Base-by-base conservation (phyloP, 2,888 invertebrate genomes). In the Ischnura elegans region DNA sequence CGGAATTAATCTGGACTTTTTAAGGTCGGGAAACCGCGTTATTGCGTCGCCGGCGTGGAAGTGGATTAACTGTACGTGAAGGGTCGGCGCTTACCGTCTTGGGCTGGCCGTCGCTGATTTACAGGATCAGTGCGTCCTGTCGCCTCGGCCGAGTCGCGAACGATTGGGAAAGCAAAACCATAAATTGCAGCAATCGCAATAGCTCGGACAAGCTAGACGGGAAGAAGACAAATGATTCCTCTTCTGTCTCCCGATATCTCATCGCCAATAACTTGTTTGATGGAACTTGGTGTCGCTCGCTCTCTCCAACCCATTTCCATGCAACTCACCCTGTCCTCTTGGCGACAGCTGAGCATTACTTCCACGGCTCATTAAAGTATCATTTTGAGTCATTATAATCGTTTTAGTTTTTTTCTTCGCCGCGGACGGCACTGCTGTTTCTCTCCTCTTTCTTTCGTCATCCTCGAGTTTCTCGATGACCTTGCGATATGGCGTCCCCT, bases 1-100 rank as follows among this genome's bases (percentile, higher is more conserved):
- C 61, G 43, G 61, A 90, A 90, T 90, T 90, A 66, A 90, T 90
- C 55, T 90, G 43, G 90, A 90, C 90, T 61, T 90, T 66, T 90
- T 90, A 66, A 43, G 90, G 90, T 66, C 16, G 90, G 55, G n/a
- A 66, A 90, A 66, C 61, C 90, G 43, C 90, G 61, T 90, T 61
- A 90, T 66, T 90, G 61, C 90, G 16, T 66, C 43, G 55, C 43
- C 43, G 90, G 66, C 43, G 66, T 90, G 66, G 61, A 90, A 21
- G 13, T 43, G 55, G 90, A 43, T 90, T 61, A 61, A 43, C 25
- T 61, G n/a, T 19, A n/a, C 36, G 43, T 66, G 61, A 90, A 76
- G 10, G 76, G 76, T 36, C 36, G 36, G 13, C 10, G 13, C 25
- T 76, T 6, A 61, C 36, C 36, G 76, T 36, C 76, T 36, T 76